Percentiles rank a stretch among this genome's conserved stretches.
These are phyloP conservation scores for Proterorhinus semilunaris DNA, from an alignment of 2,113 vertebrate species.

Conservation along the genomic window DNA sequence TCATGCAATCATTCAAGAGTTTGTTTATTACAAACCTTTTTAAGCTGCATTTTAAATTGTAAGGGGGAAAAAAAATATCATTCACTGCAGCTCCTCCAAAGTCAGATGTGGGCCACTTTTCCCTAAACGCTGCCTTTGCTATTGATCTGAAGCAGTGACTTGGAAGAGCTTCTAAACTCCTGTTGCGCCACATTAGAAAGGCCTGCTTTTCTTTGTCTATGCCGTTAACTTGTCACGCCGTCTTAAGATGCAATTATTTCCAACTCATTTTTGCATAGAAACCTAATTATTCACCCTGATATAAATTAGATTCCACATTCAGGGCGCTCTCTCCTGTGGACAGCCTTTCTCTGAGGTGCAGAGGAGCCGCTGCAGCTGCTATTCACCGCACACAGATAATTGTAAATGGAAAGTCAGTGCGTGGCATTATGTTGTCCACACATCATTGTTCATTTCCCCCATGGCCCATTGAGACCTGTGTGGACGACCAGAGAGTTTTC, in stretches of 20 bases:
- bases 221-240: constrained; percentile 46
- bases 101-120: not conserved
- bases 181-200: constrained; percentile 27
- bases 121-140: constrained; percentile 11
- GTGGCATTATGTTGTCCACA: constrained; percentile 96
- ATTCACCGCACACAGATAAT: constrained; percentile 99
- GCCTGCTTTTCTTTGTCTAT: constrained; percentile 52
- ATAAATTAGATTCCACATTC: constrained; percentile 80
- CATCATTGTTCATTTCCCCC: constrained; percentile 98
- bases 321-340: constrained; percentile 63
- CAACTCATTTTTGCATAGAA: constrained; percentile 78
- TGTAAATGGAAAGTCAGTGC: constrained; percentile 99
- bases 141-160: constrained; percentile 19
- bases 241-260: constrained; percentile 65
- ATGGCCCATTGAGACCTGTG: constrained; percentile 95
- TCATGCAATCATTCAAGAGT: too few relatives aligned
- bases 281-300: constrained; percentile 78
- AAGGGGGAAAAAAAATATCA: not conserved
- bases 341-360: constrained; percentile 69
- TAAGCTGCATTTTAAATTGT: not conserved
- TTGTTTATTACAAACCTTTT: too few relatives aligned
- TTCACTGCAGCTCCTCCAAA: not conserved
- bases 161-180: constrained; percentile 31
- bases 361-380: constrained; percentile 99
- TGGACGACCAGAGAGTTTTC: constrained; percentile 95